phyloP scores from a whole-genome alignment of 2,797 vertebrate species.

The Smutsia temminckii region DNA sequence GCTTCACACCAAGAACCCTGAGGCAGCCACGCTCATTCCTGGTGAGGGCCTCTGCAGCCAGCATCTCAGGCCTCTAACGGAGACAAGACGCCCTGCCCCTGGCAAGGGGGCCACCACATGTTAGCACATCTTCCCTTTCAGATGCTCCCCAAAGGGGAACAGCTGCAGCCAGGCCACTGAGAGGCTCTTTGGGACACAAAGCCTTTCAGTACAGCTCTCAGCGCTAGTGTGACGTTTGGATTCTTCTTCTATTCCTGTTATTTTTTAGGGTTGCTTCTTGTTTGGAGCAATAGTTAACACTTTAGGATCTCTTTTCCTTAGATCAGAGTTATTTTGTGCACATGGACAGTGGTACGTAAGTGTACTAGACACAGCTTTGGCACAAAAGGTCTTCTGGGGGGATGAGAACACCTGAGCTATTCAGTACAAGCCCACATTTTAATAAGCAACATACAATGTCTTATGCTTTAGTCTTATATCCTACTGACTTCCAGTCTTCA shows the following conservation, averaged over 20 bases:
- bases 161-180: constrained; percentile 43
- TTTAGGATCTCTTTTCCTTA: neutral
- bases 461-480: neutral
- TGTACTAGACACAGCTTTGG: neutral
- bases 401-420: neutral
- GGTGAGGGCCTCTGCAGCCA: neutral
- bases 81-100: neutral
- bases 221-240: neutral
- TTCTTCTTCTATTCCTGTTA: neutral
- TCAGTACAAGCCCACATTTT: neutral
- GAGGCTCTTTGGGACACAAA: constrained; percentile 11
- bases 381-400: neutral
- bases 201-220: constrained; percentile 54
- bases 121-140: constrained; percentile 45
- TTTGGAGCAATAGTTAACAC: constrained; percentile 23
- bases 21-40: neutral
- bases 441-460: neutral
- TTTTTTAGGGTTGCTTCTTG: neutral
- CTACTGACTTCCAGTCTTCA: constrained; percentile 9
- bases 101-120: neutral
- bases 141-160: neutral
- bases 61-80: neutral
- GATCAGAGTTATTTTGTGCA: neutral
- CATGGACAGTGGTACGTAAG: neutral
- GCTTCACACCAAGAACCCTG: neutral